Conservation (phyloP, 2,888 invertebrate genomes). For the Crossocerus cetratus region DNA sequence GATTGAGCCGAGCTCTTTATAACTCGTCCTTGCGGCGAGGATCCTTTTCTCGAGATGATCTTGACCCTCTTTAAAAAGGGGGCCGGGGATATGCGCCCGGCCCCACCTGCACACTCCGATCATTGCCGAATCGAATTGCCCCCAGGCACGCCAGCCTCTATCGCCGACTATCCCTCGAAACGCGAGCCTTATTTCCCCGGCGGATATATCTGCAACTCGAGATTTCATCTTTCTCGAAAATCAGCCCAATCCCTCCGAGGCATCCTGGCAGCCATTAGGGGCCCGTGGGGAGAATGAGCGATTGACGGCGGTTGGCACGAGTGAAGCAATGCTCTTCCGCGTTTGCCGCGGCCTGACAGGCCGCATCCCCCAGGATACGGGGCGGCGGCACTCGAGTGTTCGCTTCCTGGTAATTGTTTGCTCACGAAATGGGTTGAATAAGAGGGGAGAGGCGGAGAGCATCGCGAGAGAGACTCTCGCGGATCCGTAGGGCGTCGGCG, state of each 20-base stretch:
- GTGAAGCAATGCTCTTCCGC: too few species aligned
- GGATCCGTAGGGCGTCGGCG: not conserved
- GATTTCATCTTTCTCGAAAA: too few species aligned
- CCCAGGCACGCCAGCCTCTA: not conserved
- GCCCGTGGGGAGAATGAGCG: too few species aligned
- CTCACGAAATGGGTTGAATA: constrained; percentile 21
- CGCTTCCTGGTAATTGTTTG: constrained; percentile 36
- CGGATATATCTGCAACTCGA: too few species aligned
- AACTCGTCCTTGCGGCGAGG: not conserved
- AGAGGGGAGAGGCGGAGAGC: constrained; percentile 1
- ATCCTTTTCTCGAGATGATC: not conserved
- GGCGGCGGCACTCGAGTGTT: too few species aligned
- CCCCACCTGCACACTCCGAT: not conserved
- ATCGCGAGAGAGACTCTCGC: not conserved
- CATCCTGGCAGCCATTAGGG: too few species aligned
- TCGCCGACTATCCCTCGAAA: not conserved
- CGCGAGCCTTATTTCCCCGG: not conserved
- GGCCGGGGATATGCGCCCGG: not conserved
- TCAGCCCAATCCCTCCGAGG: too few species aligned
- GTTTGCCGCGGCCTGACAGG: too few species aligned
- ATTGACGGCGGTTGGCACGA: too few species aligned
- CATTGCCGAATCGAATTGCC: not conserved
- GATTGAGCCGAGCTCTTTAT: not conserved
- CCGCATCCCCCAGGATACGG: too few species aligned
- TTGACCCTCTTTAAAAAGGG: not conserved